phyloP scores from a whole-genome alignment of 2,888 invertebrate genomes.

The Calliopum simillimum region DNA sequence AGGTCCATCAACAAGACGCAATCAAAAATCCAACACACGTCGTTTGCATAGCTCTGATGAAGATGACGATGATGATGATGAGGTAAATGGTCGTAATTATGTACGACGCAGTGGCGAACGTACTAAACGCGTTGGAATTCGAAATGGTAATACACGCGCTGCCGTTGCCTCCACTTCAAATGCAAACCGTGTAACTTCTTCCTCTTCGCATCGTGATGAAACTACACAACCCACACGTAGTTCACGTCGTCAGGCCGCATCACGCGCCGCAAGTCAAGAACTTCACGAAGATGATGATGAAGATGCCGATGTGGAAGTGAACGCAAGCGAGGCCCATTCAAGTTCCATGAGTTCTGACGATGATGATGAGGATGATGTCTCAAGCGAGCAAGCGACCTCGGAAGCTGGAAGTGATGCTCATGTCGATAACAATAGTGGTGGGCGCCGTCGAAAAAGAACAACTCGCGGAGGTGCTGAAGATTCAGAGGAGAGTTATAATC shows the following conservation, averaged over 20 bases:
- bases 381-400: slow-evolving; percentile 38
- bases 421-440: slow-evolving; percentile 43
- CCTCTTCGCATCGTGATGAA: slow-evolving; percentile 56
- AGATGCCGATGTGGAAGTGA: slow-evolving; percentile 45
- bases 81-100: slow-evolving; percentile 44
- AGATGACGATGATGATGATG: slow-evolving; percentile 60
- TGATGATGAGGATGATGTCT: slow-evolving; percentile 48
- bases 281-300: slow-evolving; percentile 53
- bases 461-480: slow-evolving; percentile 61
- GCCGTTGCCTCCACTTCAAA: slow-evolving; percentile 51
- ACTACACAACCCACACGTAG: slow-evolving; percentile 48
- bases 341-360: slow-evolving; percentile 28
- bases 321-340: slow-evolving; percentile 33
- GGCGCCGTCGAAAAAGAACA: slow-evolving; percentile 36
- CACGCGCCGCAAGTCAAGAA: slow-evolving; percentile 56
- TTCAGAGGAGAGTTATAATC: slow-evolving; percentile 72
- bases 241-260: slow-evolving; percentile 50
- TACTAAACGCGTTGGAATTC: not conserved
- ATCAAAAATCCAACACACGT: slow-evolving; percentile 50
- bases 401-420: slow-evolving; percentile 45
- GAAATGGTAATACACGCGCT: slow-evolving; percentile 41
- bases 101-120: slow-evolving; percentile 46
- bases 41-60: slow-evolving; percentile 58
- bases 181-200: slow-evolving; percentile 64
- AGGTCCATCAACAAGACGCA: slow-evolving; percentile 56